phyloP scores from a whole-genome alignment of 1,140 invertebrate species.

The Bradynema listronoti region DNA sequence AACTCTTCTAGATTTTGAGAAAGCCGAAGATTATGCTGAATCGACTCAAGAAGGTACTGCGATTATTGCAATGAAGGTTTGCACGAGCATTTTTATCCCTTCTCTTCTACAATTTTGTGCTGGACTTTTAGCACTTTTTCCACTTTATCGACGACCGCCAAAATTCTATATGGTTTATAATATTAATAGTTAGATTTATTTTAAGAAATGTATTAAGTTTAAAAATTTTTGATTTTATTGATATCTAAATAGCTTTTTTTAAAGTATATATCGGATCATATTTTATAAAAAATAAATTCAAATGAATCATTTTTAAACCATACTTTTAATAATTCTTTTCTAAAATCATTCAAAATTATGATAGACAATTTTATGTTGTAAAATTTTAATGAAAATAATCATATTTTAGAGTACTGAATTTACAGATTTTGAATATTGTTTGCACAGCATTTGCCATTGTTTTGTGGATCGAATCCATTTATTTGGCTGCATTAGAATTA shows the following conservation, averaged over 20 bases:
- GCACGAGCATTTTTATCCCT: conserved; percentile 3
- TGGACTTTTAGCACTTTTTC: conserved; percentile 7
- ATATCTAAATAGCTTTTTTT: too few species aligned
- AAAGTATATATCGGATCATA: too few species aligned
- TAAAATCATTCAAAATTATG: too few species aligned
- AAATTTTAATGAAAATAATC: too few species aligned
- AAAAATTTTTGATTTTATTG: too few species aligned
- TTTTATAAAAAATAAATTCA: too few species aligned
- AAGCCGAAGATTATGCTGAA: conserved; percentile 18
- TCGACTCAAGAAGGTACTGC: conserved; percentile 20
- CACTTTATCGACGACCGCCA: conserved; percentile 3
- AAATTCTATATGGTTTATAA: conserved; percentile 13
- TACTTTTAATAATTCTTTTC: too few species aligned
- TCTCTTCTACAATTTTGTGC: conserved; percentile 2
- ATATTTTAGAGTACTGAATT: too few species aligned
- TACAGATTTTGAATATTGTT: background rate
- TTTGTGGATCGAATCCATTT: conserved; percentile 14
- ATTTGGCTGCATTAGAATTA: conserved; percentile 7
- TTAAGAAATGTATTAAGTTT: too few species aligned
- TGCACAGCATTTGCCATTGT: conserved; percentile 7
- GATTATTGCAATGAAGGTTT: conserved; percentile 29
- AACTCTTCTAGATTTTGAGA: conserved; percentile 19
- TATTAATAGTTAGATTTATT: too few species aligned
- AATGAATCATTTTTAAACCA: too few species aligned
- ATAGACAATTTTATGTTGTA: too few species aligned